phyloP scores from a whole-genome alignment of 2,888 invertebrate species.

The Drosophila nr. perissopoda region DNA sequence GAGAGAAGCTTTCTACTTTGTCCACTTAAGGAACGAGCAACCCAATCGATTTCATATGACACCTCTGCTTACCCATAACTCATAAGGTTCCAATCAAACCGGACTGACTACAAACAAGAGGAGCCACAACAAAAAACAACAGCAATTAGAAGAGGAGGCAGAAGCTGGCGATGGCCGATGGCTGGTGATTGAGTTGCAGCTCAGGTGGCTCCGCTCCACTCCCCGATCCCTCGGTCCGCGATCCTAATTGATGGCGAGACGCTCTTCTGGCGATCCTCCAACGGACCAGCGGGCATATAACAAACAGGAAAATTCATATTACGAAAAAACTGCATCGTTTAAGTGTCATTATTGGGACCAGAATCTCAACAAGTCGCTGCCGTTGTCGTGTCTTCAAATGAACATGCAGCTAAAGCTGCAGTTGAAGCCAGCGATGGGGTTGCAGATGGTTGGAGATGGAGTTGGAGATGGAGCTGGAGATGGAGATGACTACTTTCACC shows the following conservation, averaged over 20 bases:
- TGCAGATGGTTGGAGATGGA: conserved; percentile 34
- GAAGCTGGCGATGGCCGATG: conserved; percentile 63
- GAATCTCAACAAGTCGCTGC: conserved; percentile 75
- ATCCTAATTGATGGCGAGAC: conserved; percentile 69
- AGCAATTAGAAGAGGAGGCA: conserved; percentile 69
- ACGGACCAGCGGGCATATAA: conserved; percentile 27
- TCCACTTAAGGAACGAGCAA: conserved; percentile 34
- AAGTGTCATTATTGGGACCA: conserved; percentile 79
- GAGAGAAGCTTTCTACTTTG: conserved; percentile 56
- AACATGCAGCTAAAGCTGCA: conserved; percentile 34
- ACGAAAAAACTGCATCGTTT: conserved; percentile 78
- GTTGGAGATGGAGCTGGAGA: conserved; percentile 31
- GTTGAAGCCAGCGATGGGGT: conserved; percentile 13
- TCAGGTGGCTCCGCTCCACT: conserved; percentile 52
- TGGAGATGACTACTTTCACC: conserved; percentile 76
- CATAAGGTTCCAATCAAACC: conserved; percentile 46
- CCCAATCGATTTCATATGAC: conserved; percentile 42
- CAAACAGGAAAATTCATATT: conserved; percentile 79
- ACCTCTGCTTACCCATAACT: conserved; percentile 59
- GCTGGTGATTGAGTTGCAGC: conserved; percentile 74
- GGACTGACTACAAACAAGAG: conserved; percentile 28
- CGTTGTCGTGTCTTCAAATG: conserved; percentile 51
- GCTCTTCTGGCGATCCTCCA: conserved; percentile 43
- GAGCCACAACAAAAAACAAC: conserved; percentile 52
- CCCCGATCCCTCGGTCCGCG: neutral